Evolutionary conservation across 2,797 vertebrate species (phyloP), one percentile per base, ranked within the genome.

Genomic region (Pseudopleuronectes americanus): DNA sequence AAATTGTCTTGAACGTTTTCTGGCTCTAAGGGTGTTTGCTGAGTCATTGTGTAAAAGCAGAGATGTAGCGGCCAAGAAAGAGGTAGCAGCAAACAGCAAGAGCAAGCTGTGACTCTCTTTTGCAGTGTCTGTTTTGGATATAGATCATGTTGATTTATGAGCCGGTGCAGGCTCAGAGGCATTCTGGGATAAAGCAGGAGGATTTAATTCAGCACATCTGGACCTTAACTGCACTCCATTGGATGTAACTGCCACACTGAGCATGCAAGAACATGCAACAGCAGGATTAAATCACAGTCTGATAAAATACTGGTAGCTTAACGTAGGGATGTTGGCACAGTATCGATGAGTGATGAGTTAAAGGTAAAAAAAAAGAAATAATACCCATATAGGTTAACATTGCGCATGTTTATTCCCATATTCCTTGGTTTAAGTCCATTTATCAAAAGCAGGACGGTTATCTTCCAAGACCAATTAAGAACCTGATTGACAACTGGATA

Each of bases 171-270:
- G 76, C 70, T 81, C 72, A 57, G 78, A 83, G 78, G 83, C 83
- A 68, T 76, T 84, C 81, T 86, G 82, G 81, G 82, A 87, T 83
- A 74, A 81, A 80, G 57, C 84, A 68, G 82, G 38, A 84, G 80
- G 84, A 81, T 85, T 89, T 92, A 84, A 89, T 87, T 86, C 75
- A 85, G 83, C 83, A 87, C 92, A 93, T 91, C 81, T 92, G 91
- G 86, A 70, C 64, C 49, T 64, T 48, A 83, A 76, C 70, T 63
- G n/a, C 43, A 38, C 52, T 68, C 71, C 17, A n/a, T 24, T 61
- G 68, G 63, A 71, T 67, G 63, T 22, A 54, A 75, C 49, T 60
- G 23, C 31, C 14, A 56, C 7, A 31, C 33, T 57, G 72, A 64
- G 38, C 38, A 33, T 41, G 38, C 56, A 19, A 24, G 24, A 51